Percentiles rank a stretch among this genome's conserved stretches.
These are phyloP conservation scores for Acanthornis magna DNA, from an alignment of 2,797 vertebrate species.

Conservation along the genomic window DNA sequence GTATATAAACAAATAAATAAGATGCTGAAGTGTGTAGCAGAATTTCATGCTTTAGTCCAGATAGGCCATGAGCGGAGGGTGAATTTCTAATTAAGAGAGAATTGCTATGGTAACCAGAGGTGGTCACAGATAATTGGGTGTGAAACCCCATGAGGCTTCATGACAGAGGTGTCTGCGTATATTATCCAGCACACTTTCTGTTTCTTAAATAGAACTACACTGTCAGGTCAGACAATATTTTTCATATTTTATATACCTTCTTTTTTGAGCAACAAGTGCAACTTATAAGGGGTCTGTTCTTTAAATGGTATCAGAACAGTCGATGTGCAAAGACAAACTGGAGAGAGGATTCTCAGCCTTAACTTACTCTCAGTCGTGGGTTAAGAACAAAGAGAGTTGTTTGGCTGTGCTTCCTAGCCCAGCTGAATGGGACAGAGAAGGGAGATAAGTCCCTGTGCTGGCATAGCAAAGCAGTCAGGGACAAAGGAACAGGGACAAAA, in stretches of 20 bases:
- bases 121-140: constrained; percentile 53
- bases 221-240: constrained; percentile 12
- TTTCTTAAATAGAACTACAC: constrained; percentile 16
- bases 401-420: not conserved
- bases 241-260: not conserved
- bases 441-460: not conserved
- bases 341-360: not conserved
- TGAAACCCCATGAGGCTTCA: constrained; percentile 22
- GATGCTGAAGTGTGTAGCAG: not conserved
- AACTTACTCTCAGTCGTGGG: not conserved
- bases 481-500: too few relatives aligned
- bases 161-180: constrained; percentile 47
- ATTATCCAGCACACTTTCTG: constrained; percentile 32
- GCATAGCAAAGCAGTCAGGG: not conserved
- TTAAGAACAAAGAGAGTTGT: not conserved
- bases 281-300: not conserved
- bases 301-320: not conserved
- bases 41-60: constrained; percentile 2
- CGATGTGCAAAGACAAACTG: not conserved
- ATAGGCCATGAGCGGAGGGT: constrained; percentile 8
- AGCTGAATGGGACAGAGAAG: not conserved
- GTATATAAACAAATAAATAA: not conserved
- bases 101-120: constrained; percentile 63
- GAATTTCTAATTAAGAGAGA: constrained; percentile 52
- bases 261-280: not conserved